Evolutionary conservation across 1,140 invertebrate species (phyloP), one percentile per base, ranked within the genome.

Genomic region (Parapsyche elsis): DNA sequence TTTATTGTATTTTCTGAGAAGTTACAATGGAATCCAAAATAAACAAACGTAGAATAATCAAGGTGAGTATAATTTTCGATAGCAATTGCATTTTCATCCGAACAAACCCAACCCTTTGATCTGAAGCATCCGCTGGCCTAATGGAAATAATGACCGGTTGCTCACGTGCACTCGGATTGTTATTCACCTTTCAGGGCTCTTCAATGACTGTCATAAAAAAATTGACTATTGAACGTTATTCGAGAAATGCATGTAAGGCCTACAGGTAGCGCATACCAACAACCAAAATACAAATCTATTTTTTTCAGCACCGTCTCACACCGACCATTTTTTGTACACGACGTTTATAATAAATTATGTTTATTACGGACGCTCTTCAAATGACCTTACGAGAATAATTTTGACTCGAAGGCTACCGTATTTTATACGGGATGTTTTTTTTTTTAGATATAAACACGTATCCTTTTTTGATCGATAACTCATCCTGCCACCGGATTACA

Each of bases 111-210:
- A 71, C 44, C 70, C 26, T 19, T 30, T 71, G 70, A 30, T 71
- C 49, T 24, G 30, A 53, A 26, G 24, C 44, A 26, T n/a, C 30
- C 21, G 76, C 16, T 16, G 57, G 30, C 38, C 19, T 78, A 78
- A 78, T 78, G 61, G 76, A 78, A 73, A 79, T 79, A 79, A 79
- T 73, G 71, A 73, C 45, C 44, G 70, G 78, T 79, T 79, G 57
- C 53, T 38, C 70, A 73, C 78, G 71, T 79, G 78, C 70, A 79
- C 38, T 79, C 38, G 26, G 57, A n/a, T 49, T 44, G 16, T 53
- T 53, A 53, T 53, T 16, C 49, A 53, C 49, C 49, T 53, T 53
- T 16, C 12, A 14, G 49, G 10, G 49, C 10, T 16, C 16, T 53
- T 53, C 16, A 14, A 53, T 53, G 10, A 14, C 16, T 67, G 10